phyloP scores from a whole-genome alignment of 30 jellyfish, hydroid and myxozoan genomes.

The Turritopsis rubra region DNA sequence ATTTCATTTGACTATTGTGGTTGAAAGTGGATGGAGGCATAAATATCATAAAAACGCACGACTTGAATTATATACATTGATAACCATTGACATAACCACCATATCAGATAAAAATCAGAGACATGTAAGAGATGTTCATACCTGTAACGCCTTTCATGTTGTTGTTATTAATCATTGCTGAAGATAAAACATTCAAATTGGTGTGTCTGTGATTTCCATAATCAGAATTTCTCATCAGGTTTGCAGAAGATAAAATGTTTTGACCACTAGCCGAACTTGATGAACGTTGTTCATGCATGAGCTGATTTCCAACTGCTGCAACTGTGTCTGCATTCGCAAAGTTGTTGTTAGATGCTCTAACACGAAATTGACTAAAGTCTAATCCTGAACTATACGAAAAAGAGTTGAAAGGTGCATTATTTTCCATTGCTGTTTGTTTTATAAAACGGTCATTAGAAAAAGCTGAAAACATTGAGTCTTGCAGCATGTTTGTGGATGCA shows the following conservation, averaged over 20 bases:
- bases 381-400: constrained; percentile 84
- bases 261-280: constrained; percentile 5
- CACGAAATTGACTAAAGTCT: constrained; percentile 42
- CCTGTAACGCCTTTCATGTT: not conserved
- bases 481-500: constrained; percentile 34
- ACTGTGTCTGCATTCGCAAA: constrained; percentile 22
- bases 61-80: not conserved
- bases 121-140: not conserved
- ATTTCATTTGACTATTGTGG: not conserved
- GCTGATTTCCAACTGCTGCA: constrained; percentile 42
- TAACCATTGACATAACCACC: not conserved
- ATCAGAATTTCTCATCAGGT: constrained; percentile 3
- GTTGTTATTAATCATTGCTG: not conserved
- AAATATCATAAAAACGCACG: not conserved
- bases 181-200: constrained; percentile 7
- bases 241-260: constrained; percentile 5
- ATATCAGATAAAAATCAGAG: not conserved
- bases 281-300: constrained; percentile 46
- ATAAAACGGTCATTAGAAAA: constrained; percentile 27
- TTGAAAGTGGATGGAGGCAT: not conserved
- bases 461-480: constrained; percentile 32
- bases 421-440: constrained; percentile 27
- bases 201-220: constrained; percentile 16
- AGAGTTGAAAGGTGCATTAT: constrained; percentile 34
- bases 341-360: constrained; percentile 25